Base-by-base conservation (phyloP, 2,888 invertebrate species). In the Micoletzkya japonica region DNA sequence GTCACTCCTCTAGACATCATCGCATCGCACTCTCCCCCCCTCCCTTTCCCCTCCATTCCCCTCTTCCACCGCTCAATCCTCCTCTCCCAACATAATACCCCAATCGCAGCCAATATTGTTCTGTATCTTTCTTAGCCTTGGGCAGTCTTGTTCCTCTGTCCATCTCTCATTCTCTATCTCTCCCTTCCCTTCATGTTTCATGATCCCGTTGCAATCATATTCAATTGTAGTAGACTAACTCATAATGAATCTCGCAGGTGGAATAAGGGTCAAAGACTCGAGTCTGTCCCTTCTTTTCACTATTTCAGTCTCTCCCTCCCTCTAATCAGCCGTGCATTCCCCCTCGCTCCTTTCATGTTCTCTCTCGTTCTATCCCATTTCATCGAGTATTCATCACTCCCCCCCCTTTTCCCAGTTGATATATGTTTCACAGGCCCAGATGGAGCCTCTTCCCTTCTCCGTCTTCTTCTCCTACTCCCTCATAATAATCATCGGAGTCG, bases 401-500 rank as follows among this genome's bases (percentile, higher is more conserved):
- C 36, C 69, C 28, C 24, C 17, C 20, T 36, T 28, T 63, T 0
- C 26, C 44, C 14, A 44, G 20, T 44, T 17, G 10, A 44, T 44
- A 10, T 44, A 44, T 44, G 44, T 44, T 17, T 14, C 44, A 44
- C 44, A 14, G 10, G 10, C 10, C 44, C 44, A 44, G 14, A 63
- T 63, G 63, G 63, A 63, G 10, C 34, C 63, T 20, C 49, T 63
- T 30, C 50, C 63, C 10, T 6, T 36, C 2, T 6, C 6, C 1
- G 39, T 66, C 54, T 28, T 37, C 36, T 10, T 66, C 14, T 4
- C 44, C 44, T 67, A 67, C 49, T 24, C 4, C n/a, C 24, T 67
- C 30, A 44, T 49, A n/a, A 57, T 83, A 2, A 28, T 76, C 39
- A 66, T 78, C 37, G 84, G 84, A 24, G 69, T 84, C 24, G 73